phyloP scores from a whole-genome alignment of 2,797 vertebrate genomes.

The Acrossocheilus wenchowensis region DNA sequence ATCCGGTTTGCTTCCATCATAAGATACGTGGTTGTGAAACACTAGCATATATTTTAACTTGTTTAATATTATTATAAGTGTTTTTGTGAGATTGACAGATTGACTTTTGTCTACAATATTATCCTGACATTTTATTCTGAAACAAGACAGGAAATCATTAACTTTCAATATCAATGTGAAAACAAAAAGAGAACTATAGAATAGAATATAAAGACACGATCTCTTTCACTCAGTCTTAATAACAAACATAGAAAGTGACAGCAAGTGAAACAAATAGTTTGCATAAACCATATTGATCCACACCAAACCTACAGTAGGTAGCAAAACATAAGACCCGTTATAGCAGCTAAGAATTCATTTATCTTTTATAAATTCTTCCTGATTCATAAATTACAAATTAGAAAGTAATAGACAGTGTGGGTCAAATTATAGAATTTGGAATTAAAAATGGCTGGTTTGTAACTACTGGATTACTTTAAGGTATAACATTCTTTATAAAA shows the following conservation, averaged over 20 bases:
- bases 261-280: not conserved
- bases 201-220: not conserved
- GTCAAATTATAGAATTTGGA: not conserved
- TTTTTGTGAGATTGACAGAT: not conserved
- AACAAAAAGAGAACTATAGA: not conserved
- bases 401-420: not conserved
- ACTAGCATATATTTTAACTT: not conserved
- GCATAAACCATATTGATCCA: not conserved
- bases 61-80: not conserved
- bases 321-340: too few relatives aligned
- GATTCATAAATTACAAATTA: not conserved
- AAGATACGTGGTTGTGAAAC: not conserved
- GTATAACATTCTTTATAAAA: not conserved
- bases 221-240: not conserved
- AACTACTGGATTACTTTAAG: not conserved
- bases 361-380: not conserved
- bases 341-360: not conserved
- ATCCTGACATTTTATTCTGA: conserved; percentile 3
- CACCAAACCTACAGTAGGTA: not conserved
- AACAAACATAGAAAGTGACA: not conserved
- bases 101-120: not conserved
- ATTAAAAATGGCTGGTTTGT: not conserved
- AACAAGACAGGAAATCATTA: conserved; percentile 28
- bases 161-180: not conserved
- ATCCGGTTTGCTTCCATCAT: not conserved